Base-by-base conservation (phyloP, 2,797 vertebrate species). In the Epinephelus coioides region DNA sequence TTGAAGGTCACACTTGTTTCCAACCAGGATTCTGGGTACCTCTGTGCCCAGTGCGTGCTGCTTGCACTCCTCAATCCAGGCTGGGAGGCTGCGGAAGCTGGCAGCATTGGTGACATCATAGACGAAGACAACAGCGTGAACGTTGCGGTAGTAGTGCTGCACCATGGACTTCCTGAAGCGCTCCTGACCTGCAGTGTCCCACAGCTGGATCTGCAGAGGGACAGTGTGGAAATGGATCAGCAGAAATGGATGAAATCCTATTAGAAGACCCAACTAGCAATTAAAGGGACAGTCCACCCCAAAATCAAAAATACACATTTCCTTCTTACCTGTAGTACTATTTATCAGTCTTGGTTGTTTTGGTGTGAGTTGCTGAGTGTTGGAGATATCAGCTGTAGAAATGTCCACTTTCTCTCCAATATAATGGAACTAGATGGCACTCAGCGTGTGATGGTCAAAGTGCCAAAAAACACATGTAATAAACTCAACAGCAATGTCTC, bases 81-180 rank as follows among this genome's bases (percentile, higher is more conserved):
- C 93, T 0, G 98, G 98, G 43, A 99, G 96, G 79, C 96, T 98
- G 68, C 96, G 97, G 82, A 99, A 99, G 76, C 97, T 99, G 61
- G 96, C 91, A 12, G 96, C 94, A 57, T 98, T 99, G 89, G 98
- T 99, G 84, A 99, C 93, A 1, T 99, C 98, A 0, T 99, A 99
- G 15, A 99, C 97, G 0, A 99, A 99, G 79, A 99, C 98, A 0
- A 99, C 97, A 0, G 98, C 98, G 0, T 99, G 98, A 0, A 98
- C 98, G 0, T 99, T 99, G 59, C 98, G 95, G 91, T 99, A 99
- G 85, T 99, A 99, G 86, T 99, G 98, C 88, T 99, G 98, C 27
- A 99, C 98, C 98, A 99, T 99, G 89, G 98, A 99, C 94, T 99
- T 99, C 38, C 98, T 94, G 93, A 99, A 99, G 38, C 98, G 98